Percentiles rank a stretch among this genome's conserved stretches.
phyloP scores from a whole-genome alignment of 2,797 vertebrate species.

The Alosa sapidissima region DNA sequence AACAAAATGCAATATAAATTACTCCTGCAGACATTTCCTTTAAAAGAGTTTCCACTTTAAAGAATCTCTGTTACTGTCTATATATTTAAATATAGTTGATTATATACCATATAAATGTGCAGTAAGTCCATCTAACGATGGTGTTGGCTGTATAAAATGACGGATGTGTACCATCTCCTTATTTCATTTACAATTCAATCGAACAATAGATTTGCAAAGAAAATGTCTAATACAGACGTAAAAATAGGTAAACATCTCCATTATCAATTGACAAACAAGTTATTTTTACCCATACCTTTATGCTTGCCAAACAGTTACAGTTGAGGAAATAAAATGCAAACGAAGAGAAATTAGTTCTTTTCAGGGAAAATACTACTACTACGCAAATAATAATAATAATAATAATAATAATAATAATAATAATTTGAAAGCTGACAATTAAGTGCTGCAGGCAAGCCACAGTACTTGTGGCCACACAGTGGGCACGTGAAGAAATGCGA shows the following conservation, averaged over 20 bases:
- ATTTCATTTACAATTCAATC: conserved; percentile 98
- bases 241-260: conserved; percentile 94
- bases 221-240: conserved; percentile 99
- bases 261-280: conserved; percentile 88
- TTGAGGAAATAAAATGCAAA: conserved; percentile 65
- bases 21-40: conserved; percentile 84
- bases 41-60: conserved; percentile 83
- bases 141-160: conserved; percentile 96
- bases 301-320: conserved; percentile 59
- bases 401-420: conserved; percentile 74
- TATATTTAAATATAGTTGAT: conserved; percentile 91
- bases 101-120: conserved; percentile 93
- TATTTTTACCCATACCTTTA: conserved; percentile 48
- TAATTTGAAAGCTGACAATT: conserved; percentile 83
- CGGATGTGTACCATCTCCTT: conserved; percentile 96
- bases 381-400: conserved; percentile 74
- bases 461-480: conserved; percentile 94
- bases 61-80: conserved; percentile 77
- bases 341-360: conserved; percentile 59
- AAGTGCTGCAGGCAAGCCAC: conserved; percentile 93
- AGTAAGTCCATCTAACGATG: conserved; percentile 96
- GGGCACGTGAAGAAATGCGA: conserved; percentile 93
- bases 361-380: conserved; percentile 63
- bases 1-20: conserved; percentile 94
- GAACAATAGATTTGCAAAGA: conserved; percentile 99